These are phyloP conservation scores for Sturnira hondurensis DNA, from an alignment of 2,113 vertebrate genomes.

Conservation along the genomic window DNA sequence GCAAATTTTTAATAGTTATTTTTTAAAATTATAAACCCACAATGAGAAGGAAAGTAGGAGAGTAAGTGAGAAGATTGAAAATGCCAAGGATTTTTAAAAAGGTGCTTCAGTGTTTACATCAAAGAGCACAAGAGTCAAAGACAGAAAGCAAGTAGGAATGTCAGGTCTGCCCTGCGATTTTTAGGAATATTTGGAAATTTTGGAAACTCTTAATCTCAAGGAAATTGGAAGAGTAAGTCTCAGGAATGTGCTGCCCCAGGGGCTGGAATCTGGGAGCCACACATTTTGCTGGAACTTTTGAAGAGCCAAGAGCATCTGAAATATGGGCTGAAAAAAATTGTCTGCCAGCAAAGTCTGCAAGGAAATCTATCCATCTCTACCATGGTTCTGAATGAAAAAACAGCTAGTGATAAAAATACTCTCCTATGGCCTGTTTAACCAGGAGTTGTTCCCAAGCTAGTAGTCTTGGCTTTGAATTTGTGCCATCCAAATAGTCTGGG, in stretches of 20 bases:
- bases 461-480: not conserved
- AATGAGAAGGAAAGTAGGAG: not conserved
- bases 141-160: not conserved
- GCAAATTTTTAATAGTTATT: not conserved
- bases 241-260: not conserved
- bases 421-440: not conserved
- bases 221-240: not conserved
- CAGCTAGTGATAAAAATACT: not conserved
- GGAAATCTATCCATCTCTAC: not conserved
- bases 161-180: not conserved
- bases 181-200: not conserved
- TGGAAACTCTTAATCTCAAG: not conserved
- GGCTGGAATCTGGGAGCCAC: not conserved
- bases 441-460: not conserved
- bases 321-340: not conserved
- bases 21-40: not conserved
- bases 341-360: not conserved
- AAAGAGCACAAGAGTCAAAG: not conserved
- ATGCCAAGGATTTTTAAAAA: not conserved
- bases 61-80: not conserved
- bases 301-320: not conserved
- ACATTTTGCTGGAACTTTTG: not conserved
- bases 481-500: not conserved
- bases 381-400: not conserved
- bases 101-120: not conserved